Base-by-base conservation (phyloP, 2,888 invertebrate species). In the Salpingus planirostris region DNA sequence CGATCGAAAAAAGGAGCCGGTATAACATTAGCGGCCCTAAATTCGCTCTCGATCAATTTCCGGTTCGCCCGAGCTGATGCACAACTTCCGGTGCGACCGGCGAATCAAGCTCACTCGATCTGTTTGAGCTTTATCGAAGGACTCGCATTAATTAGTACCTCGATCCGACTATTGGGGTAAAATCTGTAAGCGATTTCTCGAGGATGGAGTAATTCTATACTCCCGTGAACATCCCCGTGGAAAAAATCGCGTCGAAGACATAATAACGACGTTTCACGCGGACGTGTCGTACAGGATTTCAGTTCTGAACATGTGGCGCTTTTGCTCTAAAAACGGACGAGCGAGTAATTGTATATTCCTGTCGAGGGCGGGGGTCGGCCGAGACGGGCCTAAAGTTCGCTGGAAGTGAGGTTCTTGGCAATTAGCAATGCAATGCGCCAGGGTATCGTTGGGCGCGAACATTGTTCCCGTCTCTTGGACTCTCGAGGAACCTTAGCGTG, bases 361-460 rank as follows among this genome's bases (percentile, higher is more conserved):
- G 31, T 18, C 18, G 18, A 8, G 18, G 18, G 5, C 18, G 18
- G 18, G 8, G 8, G 18, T 18, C 5, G 18, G 18, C 5, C 18
- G n/a, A n/a, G n/a, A n/a, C 8, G 18, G 18, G 8, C 8, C 5
- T 6, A 24, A 36, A 36, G 29, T 36, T 36, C 29, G 29, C 28
- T 32, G 36, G 30, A 48, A 46, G 46, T 48, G 48, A 42, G 50
- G 49, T 47, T 52, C 44, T 35, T 47, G 40, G 45, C 52, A 56
- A 56, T 56, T 56, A 56, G 51, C 47, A 49, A 49, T 54, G 55
- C 54, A 54, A 54, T 50, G 44, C 55, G 43, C 54, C 37, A 27
- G 55, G 52, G 56, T 52, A 45, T 45, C 51, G 47, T 55, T 52
- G 45, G 40, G 36, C 42, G 15, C 30, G 46, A 52, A 50, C 48